phyloP scores from a whole-genome alignment of 2,888 invertebrate genomes.

The Hyalella azteca region DNA sequence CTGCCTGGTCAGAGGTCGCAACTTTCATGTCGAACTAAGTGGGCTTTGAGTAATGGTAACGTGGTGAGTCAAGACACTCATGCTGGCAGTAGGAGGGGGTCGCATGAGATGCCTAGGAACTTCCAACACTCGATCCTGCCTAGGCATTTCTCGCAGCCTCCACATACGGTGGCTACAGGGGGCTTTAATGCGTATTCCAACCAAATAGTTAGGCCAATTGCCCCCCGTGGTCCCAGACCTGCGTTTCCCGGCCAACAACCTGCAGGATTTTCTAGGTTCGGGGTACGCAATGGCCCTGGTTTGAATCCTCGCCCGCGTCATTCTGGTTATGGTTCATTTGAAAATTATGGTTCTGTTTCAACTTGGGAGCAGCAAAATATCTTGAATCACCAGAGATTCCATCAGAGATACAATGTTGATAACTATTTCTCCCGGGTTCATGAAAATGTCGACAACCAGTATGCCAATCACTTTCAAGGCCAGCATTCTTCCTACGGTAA shows the following conservation, averaged over 20 bases:
- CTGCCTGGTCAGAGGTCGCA: background rate
- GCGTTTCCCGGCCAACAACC: background rate
- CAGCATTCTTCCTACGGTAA: background rate
- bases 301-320: background rate
- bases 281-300: background rate
- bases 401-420: background rate
- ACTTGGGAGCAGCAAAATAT: slow-evolving; percentile 29
- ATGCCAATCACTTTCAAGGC: background rate
- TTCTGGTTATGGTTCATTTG: background rate
- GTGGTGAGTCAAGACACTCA: background rate
- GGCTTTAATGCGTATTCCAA: background rate
- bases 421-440: background rate
- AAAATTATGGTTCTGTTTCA: background rate
- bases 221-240: background rate
- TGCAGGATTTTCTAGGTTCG: background rate
- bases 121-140: background rate
- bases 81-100: background rate
- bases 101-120: background rate
- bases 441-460: background rate
- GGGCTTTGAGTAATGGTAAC: background rate
- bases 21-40: background rate
- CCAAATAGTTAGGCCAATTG: background rate
- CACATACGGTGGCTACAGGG: background rate
- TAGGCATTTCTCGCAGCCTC: background rate
- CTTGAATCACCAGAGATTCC: background rate